A percentile compares a stretch with the other conserved stretches of the same genome.
Conservation (phyloP, 2,113 vertebrate genomes). For the Hystrix brachyura region DNA sequence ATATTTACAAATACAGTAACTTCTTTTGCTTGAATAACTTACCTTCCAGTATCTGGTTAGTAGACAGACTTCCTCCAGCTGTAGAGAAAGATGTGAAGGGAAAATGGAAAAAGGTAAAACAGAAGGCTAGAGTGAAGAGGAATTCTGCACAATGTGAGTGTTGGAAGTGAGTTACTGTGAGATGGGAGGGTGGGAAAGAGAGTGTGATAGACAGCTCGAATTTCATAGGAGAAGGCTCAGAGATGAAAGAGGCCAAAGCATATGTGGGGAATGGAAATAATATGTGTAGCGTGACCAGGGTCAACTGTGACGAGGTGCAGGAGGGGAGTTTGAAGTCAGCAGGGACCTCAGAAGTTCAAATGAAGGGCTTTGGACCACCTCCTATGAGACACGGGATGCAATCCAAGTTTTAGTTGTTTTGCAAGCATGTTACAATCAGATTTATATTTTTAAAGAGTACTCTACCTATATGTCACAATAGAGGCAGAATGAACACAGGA, state of each 20-base stretch:
- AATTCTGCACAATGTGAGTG: not conserved
- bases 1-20: not conserved
- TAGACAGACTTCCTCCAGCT: fast-evolving
- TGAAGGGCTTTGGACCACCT: not conserved
- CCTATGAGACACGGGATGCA: fast-evolving
- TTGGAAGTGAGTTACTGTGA: fast-evolving
- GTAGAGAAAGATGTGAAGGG: too few species aligned
- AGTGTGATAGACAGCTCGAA: not conserved
- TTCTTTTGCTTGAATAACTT: not conserved
- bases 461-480: fast-evolving
- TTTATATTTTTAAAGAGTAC: not conserved
- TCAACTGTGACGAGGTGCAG: fast-evolving
- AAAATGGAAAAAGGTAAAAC: fast-evolving
- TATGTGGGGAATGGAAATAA: not conserved
- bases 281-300: fast-evolving
- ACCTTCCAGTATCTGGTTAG: not conserved
- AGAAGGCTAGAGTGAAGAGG: not conserved
- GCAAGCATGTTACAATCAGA: not conserved
- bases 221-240: fast-evolving
- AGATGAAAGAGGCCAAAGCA: fast-evolving
- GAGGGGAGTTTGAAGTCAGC: not conserved
- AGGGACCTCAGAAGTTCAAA: not conserved
- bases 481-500: too few species aligned
- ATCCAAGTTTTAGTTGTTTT: not conserved
- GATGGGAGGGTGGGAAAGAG: fast-evolving